Base-by-base conservation (phyloP, 2,888 invertebrate genomes). In the Megalurothrips usitatus region DNA sequence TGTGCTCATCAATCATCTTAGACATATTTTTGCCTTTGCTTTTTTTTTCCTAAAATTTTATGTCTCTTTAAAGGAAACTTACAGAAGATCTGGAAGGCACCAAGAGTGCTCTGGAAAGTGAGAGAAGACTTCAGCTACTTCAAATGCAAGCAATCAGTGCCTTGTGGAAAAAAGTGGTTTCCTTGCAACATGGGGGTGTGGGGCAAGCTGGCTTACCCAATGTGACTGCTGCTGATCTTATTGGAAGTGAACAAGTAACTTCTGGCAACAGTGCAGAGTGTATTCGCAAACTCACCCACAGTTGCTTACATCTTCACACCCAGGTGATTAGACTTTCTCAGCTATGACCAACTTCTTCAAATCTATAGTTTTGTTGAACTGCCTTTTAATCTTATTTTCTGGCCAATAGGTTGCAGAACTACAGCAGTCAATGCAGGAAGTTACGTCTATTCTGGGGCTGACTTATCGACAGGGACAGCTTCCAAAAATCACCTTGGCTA, bases 111-210 rank as follows among this genome's bases (percentile, higher is more conserved):
- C 86, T 96, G 79, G 94, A 95, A 85, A 94, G 94, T 84, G 96
- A 96, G 86, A 89, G 95, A 48, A 95, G 94, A 85, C 92, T 96
- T 81, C 94, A 96, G 84, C 92, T 95, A 86, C 87, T 96, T 80
- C 96, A 96, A 88, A 94, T 95, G 92, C 96, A 96, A 87, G 96
- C 96, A 8, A 96, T 96, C 84, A 94, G 94, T 85, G 95, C 95
- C 0, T 88, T 96, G 4, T 96, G 96, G 96, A 95, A 94, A 87
- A 95, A 95, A 86, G 94, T 95, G 1, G 93, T 93, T 23, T 91
- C 92, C 0, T 87, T 94, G 84, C 93, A 92, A 11, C 86, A 85
- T 26, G 34, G 79, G n/a, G 23, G 58, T 28, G 79, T 19, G 0
- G 26, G 48, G 12, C 68, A 75, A 12, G 12, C 11, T 26, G 12